Evolutionary conservation across 23 tunicate species (phyloP).

Genomic region (Trididemnum miniatum): DNA sequence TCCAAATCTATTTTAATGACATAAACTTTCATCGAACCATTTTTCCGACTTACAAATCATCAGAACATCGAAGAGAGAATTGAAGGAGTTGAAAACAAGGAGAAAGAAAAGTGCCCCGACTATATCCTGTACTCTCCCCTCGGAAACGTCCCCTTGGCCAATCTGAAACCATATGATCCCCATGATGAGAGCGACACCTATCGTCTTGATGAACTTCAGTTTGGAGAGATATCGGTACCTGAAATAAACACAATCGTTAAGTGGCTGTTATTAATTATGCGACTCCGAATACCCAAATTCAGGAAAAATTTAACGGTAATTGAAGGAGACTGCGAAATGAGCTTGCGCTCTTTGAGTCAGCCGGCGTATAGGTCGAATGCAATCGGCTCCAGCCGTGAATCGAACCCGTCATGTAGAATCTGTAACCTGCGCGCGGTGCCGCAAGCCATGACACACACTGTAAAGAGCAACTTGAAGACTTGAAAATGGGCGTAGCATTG

Average conservation of each 20-base stretch:
- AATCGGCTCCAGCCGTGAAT: too few species aligned
- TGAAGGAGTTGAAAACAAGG: constrained; percentile 56
- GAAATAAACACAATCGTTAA: not conserved
- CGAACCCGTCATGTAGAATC: too few species aligned
- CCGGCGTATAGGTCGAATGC: too few species aligned
- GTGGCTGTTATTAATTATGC: too few species aligned
- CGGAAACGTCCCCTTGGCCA: constrained; percentile 58
- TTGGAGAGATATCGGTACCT: constrained; percentile 80
- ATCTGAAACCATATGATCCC: constrained; percentile 81
- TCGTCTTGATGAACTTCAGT: constrained; percentile 69
- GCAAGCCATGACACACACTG: too few species aligned
- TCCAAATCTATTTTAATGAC: not conserved
- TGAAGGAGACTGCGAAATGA: too few species aligned
- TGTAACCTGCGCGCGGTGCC: too few species aligned
- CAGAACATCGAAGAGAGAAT: constrained; percentile 70
- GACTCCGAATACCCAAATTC: too few species aligned
- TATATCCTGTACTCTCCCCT: constrained; percentile 55
- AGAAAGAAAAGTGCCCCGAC: constrained; percentile 55
- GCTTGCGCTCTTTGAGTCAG: too few species aligned
- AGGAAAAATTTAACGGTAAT: too few species aligned
- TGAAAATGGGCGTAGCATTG: too few species aligned
- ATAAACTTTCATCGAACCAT: not conserved
- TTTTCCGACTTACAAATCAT: constrained; percentile 57
- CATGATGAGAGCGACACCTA: constrained; percentile 78
- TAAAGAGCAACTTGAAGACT: too few species aligned